A percentile compares a stretch with the other conserved stretches of the same genome.
Evolutionary conservation across 2,888 invertebrate species (phyloP).

Genomic region (Creontiades dilutus): DNA sequence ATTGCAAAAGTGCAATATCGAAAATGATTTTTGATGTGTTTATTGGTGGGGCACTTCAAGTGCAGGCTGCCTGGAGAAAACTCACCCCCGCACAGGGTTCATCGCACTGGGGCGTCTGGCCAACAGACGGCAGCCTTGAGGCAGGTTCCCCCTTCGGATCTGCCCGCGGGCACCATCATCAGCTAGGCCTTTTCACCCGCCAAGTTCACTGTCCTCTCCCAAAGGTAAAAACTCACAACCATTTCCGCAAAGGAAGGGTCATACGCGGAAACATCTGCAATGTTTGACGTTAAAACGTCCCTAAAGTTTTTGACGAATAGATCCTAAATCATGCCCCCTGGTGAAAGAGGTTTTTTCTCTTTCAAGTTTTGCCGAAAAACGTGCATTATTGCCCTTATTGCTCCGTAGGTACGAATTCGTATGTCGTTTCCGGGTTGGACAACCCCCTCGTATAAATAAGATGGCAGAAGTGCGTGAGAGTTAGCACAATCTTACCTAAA

Average conservation of each 20-base stretch:
- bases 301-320: background rate
- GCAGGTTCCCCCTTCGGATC: conserved; percentile 22
- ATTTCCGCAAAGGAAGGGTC: conserved; percentile 20
- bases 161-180: background rate
- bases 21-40: too few species aligned
- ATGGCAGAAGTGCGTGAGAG: background rate
- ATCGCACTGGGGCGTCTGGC: conserved; percentile 25
- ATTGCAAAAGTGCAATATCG: too few species aligned
- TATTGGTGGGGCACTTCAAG: too few species aligned
- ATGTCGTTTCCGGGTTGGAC: background rate
- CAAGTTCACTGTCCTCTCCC: conserved; percentile 8
- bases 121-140: conserved; percentile 5
- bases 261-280: conserved; percentile 8
- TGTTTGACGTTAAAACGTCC: conserved; percentile 18
- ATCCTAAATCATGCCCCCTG: background rate
- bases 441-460: background rate
- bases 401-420: background rate
- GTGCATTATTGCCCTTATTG: background rate
- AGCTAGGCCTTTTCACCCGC: conserved; percentile 9
- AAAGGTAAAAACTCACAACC: background rate
- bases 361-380: background rate
- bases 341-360: background rate
- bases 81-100: conserved; percentile 20
- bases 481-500: conserved; percentile 16
- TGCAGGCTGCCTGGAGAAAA: background rate